These are phyloP conservation scores for Conistra vaccinii DNA, from an alignment of 2,888 invertebrate species.

Conservation along the genomic window DNA sequence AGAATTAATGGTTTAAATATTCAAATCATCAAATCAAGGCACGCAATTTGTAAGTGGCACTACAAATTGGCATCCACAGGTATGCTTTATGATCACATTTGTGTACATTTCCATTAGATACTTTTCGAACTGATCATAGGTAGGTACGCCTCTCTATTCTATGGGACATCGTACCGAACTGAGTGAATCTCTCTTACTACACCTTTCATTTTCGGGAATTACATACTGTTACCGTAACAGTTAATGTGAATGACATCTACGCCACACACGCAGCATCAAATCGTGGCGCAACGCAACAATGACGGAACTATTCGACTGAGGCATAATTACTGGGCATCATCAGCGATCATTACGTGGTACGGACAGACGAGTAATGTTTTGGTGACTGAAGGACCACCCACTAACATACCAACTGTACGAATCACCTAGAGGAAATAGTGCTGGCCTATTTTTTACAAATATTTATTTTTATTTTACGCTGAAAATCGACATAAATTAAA, in stretches of 20 bases:
- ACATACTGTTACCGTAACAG: conserved; percentile 7
- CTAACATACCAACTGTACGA: conserved; percentile 14
- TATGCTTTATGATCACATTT: no score
- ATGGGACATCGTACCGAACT: neutral
- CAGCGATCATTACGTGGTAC: conserved; percentile 79
- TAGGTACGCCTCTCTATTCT: no score
- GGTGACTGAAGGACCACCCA: conserved; percentile 80
- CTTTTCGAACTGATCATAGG: no score
- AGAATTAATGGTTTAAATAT: no score
- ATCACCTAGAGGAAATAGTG: conserved; percentile 4
- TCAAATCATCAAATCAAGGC: no score
- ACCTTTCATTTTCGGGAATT: conserved; percentile 13
- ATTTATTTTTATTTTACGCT: neutral
- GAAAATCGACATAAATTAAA: neutral
- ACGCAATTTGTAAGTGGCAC: no score
- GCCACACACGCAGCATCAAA: conserved; percentile 83
- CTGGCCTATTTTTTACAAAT: conserved; percentile 1
- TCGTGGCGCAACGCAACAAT: conserved; percentile 78
- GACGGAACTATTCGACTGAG: conserved; percentile 80
- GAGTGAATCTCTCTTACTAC: neutral
- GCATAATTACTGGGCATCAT: conserved; percentile 85
- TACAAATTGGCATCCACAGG: no score
- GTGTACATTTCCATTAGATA: no score
- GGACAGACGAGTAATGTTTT: conserved; percentile 61
- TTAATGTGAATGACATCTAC: conserved; percentile 57